phyloP scores from a whole-genome alignment of 2,888 invertebrate genomes.

The Caenorhabditis sp. region DNA sequence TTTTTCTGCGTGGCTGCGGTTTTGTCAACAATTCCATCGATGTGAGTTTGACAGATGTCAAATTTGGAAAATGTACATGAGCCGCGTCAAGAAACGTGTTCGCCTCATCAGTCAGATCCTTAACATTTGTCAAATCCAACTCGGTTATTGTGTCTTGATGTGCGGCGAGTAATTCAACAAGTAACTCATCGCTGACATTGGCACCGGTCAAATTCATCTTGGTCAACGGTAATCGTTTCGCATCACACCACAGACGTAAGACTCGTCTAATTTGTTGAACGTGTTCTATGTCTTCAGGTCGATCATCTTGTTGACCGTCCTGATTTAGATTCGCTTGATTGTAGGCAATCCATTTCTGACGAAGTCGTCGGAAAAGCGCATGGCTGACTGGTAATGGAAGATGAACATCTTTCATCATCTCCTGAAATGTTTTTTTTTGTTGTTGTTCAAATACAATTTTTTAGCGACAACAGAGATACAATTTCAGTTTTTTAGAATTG shows the following conservation, averaged over 20 bases:
- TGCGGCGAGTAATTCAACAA: conserved; percentile 44
- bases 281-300: conserved; percentile 15
- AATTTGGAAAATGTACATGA: conserved; percentile 35
- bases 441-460: too few relatives aligned
- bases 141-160: conserved; percentile 40
- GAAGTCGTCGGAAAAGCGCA: conserved; percentile 36
- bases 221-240: conserved; percentile 36
- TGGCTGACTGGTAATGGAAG: conserved; percentile 39
- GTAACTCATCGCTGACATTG: conserved; percentile 39
- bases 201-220: conserved; percentile 49
- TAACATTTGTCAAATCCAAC: conserved; percentile 47
- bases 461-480: too few relatives aligned
- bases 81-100: conserved; percentile 40
- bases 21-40: conserved; percentile 50
- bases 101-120: conserved; percentile 39
- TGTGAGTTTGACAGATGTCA: conserved; percentile 42
- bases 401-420: conserved; percentile 16
- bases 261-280: conserved; percentile 13
- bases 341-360: conserved; percentile 34
- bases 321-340: neutral
- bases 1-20: conserved; percentile 45
- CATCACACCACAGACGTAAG: conserved; percentile 35
- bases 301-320: conserved; percentile 11
- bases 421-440: conserved; percentile 14
- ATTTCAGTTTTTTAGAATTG: too few relatives aligned